These are phyloP conservation scores for Neogale vison DNA, from an alignment of 2,113 vertebrate species.

Conservation along the genomic window DNA sequence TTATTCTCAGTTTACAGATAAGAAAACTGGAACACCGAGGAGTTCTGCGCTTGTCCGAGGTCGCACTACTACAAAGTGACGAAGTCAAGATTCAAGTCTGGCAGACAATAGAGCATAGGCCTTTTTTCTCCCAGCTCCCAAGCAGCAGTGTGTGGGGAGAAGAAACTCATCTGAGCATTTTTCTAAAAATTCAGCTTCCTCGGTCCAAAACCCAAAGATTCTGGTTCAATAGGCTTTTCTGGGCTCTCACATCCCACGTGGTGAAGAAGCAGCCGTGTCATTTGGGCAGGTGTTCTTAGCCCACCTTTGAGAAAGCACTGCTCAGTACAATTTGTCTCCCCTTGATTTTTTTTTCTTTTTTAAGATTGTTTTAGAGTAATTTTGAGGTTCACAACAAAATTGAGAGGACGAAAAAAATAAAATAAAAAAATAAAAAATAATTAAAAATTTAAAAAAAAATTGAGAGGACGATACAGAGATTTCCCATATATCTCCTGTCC, in stretches of 20 bases:
- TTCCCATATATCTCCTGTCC: background rate
- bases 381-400: background rate
- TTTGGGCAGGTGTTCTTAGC: background rate
- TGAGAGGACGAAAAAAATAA: background rate
- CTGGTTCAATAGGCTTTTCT: background rate
- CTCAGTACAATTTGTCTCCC: background rate
- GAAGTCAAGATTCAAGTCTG: background rate
- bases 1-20: background rate
- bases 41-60: background rate
- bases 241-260: background rate
- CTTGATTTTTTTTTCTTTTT: background rate
- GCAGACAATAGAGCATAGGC: background rate
- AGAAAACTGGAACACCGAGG: background rate
- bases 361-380: background rate
- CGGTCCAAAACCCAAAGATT: background rate
- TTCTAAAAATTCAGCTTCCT: background rate
- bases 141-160: background rate
- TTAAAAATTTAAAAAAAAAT: background rate
- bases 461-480: background rate
- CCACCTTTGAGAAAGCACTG: background rate
- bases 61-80: background rate
- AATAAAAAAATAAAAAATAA: too few species aligned
- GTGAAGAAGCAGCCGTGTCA: background rate
- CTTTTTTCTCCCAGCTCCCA: background rate
- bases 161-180: background rate